Percentiles rank a stretch among this genome's conserved stretches.
Evolutionary conservation across 2,888 invertebrate species (phyloP).

Genomic region (Aproaerema taeniolella): DNA sequence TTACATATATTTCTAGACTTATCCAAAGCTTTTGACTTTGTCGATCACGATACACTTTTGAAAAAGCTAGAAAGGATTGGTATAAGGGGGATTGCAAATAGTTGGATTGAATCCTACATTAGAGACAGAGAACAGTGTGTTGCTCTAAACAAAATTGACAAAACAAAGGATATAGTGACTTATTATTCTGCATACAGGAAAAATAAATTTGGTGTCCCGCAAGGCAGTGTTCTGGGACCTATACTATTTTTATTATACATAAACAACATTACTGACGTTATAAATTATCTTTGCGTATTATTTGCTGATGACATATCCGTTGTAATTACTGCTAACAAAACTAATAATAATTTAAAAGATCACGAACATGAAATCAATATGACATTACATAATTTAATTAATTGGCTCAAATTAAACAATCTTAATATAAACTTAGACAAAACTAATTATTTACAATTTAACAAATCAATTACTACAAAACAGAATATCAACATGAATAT

Average conservation of each 20-base stretch:
- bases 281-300: background rate
- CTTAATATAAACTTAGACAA: background rate
- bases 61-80: slow-evolving; percentile 8
- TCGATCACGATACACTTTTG: slow-evolving; percentile 8
- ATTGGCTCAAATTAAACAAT: background rate
- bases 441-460: slow-evolving; percentile 2
- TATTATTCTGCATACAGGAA: background rate
- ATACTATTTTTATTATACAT: slow-evolving; percentile 1
- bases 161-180: background rate
- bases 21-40: slow-evolving; percentile 17
- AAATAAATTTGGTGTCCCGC: slow-evolving; percentile 2
- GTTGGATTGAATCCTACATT: slow-evolving; percentile 1
- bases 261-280: background rate
- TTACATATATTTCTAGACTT: slow-evolving; percentile 17
- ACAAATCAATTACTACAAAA: background rate
- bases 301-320: slow-evolving; percentile 8
- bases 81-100: slow-evolving; percentile 3
- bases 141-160: background rate
- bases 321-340: background rate
- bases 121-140: background rate
- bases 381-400: background rate
- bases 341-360: background rate
- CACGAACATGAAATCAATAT: slow-evolving; percentile 5
- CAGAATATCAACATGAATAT: background rate
- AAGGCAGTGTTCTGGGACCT: slow-evolving; percentile 2